These are phyloP conservation scores for Nephotettix cincticeps DNA, from an alignment of 1,140 invertebrate species.

Conservation along the genomic window DNA sequence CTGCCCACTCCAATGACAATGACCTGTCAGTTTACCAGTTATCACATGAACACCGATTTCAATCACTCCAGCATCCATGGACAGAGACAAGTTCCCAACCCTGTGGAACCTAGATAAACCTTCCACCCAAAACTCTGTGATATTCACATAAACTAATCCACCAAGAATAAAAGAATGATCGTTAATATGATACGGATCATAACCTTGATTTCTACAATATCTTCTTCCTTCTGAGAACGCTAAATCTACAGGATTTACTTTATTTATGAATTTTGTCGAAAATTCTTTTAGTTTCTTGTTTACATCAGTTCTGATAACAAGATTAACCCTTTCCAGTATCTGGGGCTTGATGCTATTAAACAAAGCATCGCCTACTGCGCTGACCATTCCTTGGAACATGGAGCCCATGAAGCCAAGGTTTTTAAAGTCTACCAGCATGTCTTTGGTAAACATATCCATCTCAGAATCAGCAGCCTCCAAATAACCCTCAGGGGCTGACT, in stretches of 20 bases:
- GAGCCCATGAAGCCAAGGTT: conserved; percentile 68
- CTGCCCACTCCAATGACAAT: conserved; percentile 61
- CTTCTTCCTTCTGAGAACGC: conserved; percentile 68
- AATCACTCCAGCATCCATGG: conserved; percentile 57
- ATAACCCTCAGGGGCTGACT: conserved; percentile 68
- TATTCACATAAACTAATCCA: conserved; percentile 34
- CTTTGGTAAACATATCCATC: conserved; percentile 73
- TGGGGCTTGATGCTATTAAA: conserved; percentile 85
- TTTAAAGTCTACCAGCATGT: conserved; percentile 77
- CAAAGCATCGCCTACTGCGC: conserved; percentile 74
- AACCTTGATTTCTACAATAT: conserved; percentile 63
- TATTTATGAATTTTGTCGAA: conserved; percentile 41
- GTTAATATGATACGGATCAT: conserved; percentile 62
- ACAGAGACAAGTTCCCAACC: conserved; percentile 72
- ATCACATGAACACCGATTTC: conserved; percentile 69
- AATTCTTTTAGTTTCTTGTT: conserved; percentile 50
- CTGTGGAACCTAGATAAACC: conserved; percentile 78
- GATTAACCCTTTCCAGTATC: conserved; percentile 73
- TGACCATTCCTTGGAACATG: conserved; percentile 74
- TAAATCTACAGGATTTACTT: conserved; percentile 72
- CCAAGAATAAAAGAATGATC: conserved; percentile 28
- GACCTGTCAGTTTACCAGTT: conserved; percentile 71
- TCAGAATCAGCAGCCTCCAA: conserved; percentile 72
- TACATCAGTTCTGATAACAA: conserved; percentile 51
- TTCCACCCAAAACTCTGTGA: conserved; percentile 64